Conservation (phyloP, 2,797 vertebrate species). For the Cheirogaleus major region DNA sequence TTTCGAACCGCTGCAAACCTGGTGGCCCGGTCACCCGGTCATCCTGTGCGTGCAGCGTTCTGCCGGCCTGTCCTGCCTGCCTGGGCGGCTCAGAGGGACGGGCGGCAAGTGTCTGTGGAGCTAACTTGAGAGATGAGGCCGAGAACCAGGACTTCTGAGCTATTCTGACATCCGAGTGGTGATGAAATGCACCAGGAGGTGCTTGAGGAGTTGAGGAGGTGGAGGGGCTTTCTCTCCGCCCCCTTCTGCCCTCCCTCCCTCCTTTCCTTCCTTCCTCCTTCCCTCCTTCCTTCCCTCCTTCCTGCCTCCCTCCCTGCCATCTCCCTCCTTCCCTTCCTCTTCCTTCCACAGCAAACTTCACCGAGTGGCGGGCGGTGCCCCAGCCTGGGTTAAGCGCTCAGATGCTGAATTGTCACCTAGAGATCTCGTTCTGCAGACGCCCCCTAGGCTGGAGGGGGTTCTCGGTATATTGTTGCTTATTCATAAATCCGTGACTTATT, state of each 20-base stretch:
- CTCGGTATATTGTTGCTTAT: background rate
- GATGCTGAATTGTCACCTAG: rapidly evolving
- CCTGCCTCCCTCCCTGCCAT: rapidly evolving
- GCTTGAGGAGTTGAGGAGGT: too few relatives aligned
- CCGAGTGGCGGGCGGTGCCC: rapidly evolving
- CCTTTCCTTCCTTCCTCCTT: rapidly evolving
- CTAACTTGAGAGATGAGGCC: background rate
- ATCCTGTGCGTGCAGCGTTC: rapidly evolving
- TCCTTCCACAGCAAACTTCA: background rate
- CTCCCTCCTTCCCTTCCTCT: too few relatives aligned
- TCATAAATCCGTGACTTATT: rapidly evolving
- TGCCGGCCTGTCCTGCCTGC: background rate
- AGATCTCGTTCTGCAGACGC: rapidly evolving
- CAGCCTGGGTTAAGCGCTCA: rapidly evolving
- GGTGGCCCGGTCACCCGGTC: background rate
- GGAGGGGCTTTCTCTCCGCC: rapidly evolving
- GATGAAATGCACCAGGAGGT: background rate
- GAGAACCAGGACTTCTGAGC: background rate
- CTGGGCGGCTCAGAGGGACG: background rate
- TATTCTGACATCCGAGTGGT: too few relatives aligned
- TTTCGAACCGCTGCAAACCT: too few relatives aligned
- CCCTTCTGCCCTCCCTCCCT: rapidly evolving
- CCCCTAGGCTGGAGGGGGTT: rapidly evolving
- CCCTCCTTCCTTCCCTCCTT: rapidly evolving
- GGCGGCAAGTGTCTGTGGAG: too few relatives aligned